phyloP scores from a whole-genome alignment of 1,140 invertebrate genomes.

The Drosophila arizonae region DNA sequence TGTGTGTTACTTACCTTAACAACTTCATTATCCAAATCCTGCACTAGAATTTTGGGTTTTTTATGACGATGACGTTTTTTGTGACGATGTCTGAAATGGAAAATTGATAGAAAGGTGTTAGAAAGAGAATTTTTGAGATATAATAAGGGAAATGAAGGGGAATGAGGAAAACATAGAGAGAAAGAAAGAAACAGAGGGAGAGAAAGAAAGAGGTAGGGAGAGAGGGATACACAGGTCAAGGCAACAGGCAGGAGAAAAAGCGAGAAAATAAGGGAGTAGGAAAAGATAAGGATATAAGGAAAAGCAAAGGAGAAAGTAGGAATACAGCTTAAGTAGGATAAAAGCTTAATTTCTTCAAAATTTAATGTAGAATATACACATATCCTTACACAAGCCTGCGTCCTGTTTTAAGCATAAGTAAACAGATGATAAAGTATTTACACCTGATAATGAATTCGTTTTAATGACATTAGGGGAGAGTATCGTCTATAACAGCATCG shows the following conservation, averaged over 20 bases:
- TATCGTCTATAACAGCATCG: constrained; percentile 13
- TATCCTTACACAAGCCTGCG: too few relatives aligned
- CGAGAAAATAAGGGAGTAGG: too few relatives aligned
- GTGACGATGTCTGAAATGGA: constrained; percentile 65
- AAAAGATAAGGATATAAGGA: too few relatives aligned
- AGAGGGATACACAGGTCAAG: too few relatives aligned
- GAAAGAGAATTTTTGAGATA: neutral
- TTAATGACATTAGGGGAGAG: neutral
- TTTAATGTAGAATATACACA: too few relatives aligned
- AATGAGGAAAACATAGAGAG: neutral
- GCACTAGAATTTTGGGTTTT: constrained; percentile 82
- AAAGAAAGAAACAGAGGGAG: too few relatives aligned
- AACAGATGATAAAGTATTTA: neutral
- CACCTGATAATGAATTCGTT: neutral
- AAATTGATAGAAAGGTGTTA: neutral
- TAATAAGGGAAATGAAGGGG: too few relatives aligned
- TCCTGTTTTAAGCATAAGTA: neutral
- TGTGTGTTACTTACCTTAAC: constrained; percentile 62
- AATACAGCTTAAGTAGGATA: too few relatives aligned
- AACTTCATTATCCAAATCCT: constrained; percentile 81
- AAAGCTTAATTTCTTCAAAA: too few relatives aligned
- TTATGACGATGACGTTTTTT: constrained; percentile 82
- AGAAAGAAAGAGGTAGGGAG: too few relatives aligned
- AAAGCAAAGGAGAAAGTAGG: too few relatives aligned
- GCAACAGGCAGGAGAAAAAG: too few relatives aligned